Base-by-base conservation (phyloP, 2,888 invertebrate genomes). In the Noctuana brunneofusca region DNA sequence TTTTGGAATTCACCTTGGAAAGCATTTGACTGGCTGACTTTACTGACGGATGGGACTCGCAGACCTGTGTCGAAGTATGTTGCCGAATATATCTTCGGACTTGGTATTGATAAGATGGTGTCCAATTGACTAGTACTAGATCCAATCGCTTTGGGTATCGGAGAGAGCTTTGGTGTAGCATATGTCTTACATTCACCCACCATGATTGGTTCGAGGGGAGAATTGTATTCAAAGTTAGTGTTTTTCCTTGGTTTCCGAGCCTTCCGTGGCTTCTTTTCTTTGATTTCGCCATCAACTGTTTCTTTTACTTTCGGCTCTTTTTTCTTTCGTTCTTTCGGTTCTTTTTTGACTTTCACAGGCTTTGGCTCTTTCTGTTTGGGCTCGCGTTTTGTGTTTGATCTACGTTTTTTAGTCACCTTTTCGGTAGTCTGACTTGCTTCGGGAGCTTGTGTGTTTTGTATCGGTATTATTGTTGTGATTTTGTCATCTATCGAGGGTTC, bases 1-100 rank as follows among this genome's bases (percentile, higher is more conserved):
- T 87, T 89, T 57, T 86, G 80, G 66, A 89, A 91, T 67, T 90
- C 91, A 0, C 80, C 79, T 65, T 87, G 83, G 53, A 89, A 91
- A 0, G 89, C 89, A n/a, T 79, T 87, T 0, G 88, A 87, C 12
- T 18, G 46, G 14, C 6, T 14, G 14, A 46, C 20, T 38, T 86
- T 84, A 65, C 87, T 89, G 62, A 75, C 67, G 38, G 80, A 76
- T 0, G 87, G 83, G 24, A 84, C 77, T 30, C 84, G 66, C 22
- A 74, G 64, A 22, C 60, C 78, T 0, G 76, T 53, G 14, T 84
- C 81, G 1, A 72, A 62, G 12, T 71, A 52, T 49, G 18, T 24
- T 12, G 35, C 12, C 46, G 9, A 16, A 14, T 63, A 57, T 9
- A 35, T 0, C 8, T 14, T 58, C 1, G 22, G 11, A 8, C 8